Percentiles rank a stretch among this genome's conserved stretches.
Evolutionary conservation across 2,113 vertebrate species (phyloP).

Genomic region (Burhinus bistriatus): DNA sequence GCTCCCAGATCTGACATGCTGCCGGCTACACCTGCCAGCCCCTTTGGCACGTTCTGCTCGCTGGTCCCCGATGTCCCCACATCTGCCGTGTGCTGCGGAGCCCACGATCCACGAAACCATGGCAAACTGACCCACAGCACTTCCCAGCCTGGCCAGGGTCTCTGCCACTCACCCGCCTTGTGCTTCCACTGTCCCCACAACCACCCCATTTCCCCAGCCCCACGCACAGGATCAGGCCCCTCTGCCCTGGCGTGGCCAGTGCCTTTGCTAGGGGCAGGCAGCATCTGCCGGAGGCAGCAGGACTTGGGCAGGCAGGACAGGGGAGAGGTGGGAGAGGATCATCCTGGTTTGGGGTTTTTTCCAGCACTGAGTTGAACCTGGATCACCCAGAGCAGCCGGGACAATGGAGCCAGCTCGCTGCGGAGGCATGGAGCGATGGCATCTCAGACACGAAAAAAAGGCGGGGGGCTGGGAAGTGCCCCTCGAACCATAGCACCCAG

Average conservation of each 20-base stretch:
- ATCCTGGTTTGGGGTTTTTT: neutral
- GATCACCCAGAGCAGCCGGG: neutral
- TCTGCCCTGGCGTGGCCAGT: accelerated
- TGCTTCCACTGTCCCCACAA: neutral
- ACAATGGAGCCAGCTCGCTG: neutral
- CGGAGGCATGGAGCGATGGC: neutral
- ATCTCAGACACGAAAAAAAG: neutral
- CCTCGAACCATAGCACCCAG: too few species aligned
- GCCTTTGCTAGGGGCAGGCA: neutral
- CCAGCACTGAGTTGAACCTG: neutral
- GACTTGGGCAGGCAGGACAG: neutral
- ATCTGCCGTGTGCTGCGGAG: neutral
- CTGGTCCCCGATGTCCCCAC: neutral
- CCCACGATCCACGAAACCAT: neutral
- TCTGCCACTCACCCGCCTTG: neutral
- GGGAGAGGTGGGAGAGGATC: neutral
- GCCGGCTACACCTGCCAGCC: neutral
- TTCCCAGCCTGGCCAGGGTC: neutral
- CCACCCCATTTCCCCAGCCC: neutral
- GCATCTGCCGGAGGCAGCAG: neutral
- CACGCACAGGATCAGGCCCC: neutral
- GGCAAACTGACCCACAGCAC: neutral
- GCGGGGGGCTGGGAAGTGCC: neutral
- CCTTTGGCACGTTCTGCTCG: accelerated
- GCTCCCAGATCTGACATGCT: neutral